A percentile compares a stretch with the other conserved stretches of the same genome.
Conservation (phyloP, 1,140 invertebrate genomes). For the Brachionus sp. region DNA sequence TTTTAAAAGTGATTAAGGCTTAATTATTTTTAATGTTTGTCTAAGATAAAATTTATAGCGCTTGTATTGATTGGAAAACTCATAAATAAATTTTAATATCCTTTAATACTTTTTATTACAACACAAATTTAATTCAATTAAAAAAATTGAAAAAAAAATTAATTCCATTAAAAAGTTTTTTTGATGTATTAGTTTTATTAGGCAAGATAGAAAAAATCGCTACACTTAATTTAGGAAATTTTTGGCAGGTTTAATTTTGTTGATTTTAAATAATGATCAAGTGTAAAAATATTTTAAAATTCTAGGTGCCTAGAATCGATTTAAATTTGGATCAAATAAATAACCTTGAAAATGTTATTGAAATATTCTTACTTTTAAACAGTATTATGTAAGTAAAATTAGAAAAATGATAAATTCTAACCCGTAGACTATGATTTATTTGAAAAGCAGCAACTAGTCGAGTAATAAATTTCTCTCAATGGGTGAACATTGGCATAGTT, state of each 20-base stretch:
- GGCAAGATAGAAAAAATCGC: not conserved
- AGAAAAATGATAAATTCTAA: not conserved
- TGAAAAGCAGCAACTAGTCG: not conserved
- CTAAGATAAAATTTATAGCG: not conserved
- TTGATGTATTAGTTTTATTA: too few relatives aligned
- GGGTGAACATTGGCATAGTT: not conserved
- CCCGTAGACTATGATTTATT: not conserved
- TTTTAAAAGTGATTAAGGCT: not conserved
- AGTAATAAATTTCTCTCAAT: not conserved
- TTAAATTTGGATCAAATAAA: not conserved
- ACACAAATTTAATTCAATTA: too few relatives aligned
- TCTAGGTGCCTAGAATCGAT: not conserved
- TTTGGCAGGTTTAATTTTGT: not conserved
- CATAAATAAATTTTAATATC: not conserved
- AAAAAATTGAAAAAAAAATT: too few relatives aligned
- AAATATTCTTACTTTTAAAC: not conserved
- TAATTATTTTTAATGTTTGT: not conserved
- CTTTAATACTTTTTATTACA: too few relatives aligned
- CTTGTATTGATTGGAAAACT: not conserved
- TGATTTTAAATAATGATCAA: not conserved
- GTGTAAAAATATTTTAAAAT: not conserved
- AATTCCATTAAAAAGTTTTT: too few relatives aligned
- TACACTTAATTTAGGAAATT: not conserved
- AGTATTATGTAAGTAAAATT: not conserved
- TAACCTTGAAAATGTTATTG: not conserved